phyloP scores from a whole-genome alignment of 2,888 invertebrate genomes.

The Vesta saturnalis region DNA sequence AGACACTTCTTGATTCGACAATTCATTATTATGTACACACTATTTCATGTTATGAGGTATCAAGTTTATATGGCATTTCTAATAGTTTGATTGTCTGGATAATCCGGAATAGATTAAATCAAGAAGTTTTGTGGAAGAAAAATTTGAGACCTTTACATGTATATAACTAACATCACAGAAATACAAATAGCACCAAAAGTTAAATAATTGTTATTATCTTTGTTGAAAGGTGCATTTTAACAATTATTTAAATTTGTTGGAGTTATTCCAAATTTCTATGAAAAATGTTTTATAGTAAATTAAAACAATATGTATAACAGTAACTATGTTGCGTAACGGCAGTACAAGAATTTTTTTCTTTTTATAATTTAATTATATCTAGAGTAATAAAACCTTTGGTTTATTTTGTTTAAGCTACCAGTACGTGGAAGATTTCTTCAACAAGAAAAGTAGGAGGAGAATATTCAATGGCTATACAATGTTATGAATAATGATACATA shows the following conservation, averaged over 20 bases:
- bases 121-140: conserved; percentile 21
- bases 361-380: conserved; percentile 44
- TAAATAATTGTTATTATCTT: conserved; percentile 29
- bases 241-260: conserved; percentile 28
- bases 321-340: conserved; percentile 7
- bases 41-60: conserved; percentile 21
- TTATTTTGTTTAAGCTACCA: conserved; percentile 54
- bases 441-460: conserved; percentile 22
- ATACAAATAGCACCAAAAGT: conserved; percentile 36
- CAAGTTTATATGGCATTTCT: conserved; percentile 26
- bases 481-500: conserved; percentile 44
- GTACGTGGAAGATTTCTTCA: conserved; percentile 51
- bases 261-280: conserved; percentile 32
- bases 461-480: conserved; percentile 45
- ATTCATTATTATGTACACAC: conserved; percentile 6
- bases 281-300: neutral
- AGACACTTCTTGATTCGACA: conserved; percentile 25
- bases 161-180: conserved; percentile 37
- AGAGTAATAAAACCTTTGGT: conserved; percentile 46
- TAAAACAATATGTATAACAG: conserved; percentile 7
- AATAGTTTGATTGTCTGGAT: conserved; percentile 21
- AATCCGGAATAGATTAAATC: conserved; percentile 15
- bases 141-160: conserved; percentile 11
- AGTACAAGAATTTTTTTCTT: conserved; percentile 24
- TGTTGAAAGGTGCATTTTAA: conserved; percentile 3